Evolutionary conservation across 2,888 invertebrate genomes (phyloP).

Genomic region (Fabriciana adippe): DNA sequence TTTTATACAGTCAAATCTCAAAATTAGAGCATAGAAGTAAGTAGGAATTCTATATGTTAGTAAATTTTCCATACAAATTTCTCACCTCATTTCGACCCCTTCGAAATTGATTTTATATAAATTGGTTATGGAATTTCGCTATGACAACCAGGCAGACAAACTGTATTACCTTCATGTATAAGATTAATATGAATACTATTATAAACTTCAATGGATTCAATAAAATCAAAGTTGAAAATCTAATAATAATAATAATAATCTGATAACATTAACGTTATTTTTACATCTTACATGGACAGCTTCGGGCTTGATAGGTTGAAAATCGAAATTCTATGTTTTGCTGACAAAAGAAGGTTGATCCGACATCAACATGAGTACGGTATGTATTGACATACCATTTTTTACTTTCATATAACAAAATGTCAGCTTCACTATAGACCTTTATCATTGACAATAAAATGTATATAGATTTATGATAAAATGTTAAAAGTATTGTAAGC

Average conservation of each 20-base stretch:
- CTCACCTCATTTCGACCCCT: too few relatives aligned
- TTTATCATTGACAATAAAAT: conserved; percentile 73
- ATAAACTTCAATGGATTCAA: neutral
- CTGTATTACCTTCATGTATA: neutral
- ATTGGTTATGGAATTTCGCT: neutral
- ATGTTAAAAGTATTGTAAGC: conserved; percentile 8
- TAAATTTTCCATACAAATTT: too few relatives aligned
- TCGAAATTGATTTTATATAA: neutral
- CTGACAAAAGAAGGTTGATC: conserved; percentile 54
- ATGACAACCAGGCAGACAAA: neutral
- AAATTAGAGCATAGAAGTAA: too few relatives aligned
- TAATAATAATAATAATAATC: too few relatives aligned
- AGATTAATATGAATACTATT: neutral
- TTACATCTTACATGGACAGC: conserved; percentile 1
- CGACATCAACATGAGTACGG: conserved; percentile 50
- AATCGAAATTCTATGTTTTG: conserved; percentile 29
- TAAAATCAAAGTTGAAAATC: neutral
- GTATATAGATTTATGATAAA: conserved; percentile 58
- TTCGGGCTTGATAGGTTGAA: conserved; percentile 7
- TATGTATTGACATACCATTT: conserved; percentile 52
- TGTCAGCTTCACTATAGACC: conserved; percentile 69
- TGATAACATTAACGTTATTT: conserved; percentile 13
- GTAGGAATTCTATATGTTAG: too few relatives aligned
- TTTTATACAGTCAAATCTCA: too few relatives aligned
- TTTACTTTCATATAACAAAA: conserved; percentile 73